phyloP scores from a whole-genome alignment of 37 sponge, comb jelly and placozoan genomes.

The Theonella swinhoei region DNA sequence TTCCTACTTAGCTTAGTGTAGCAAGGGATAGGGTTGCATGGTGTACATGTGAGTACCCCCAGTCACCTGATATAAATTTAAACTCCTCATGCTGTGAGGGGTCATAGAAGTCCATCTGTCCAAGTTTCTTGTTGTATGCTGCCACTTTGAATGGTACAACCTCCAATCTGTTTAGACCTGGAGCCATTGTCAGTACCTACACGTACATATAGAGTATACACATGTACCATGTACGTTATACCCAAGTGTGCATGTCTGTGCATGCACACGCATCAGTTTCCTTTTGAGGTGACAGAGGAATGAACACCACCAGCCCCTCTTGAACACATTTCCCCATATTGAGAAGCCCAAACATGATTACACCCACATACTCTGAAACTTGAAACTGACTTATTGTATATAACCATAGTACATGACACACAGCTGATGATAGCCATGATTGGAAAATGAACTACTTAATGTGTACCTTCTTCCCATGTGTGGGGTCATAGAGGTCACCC shows the following conservation, averaged over 20 bases:
- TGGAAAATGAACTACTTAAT: no score
- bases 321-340: no score
- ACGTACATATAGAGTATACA: neutral
- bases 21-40: neutral
- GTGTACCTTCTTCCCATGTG: no score
- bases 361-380: no score
- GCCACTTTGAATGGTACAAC: constrained; percentile 97
- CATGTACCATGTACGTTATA: neutral
- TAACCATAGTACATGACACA: neutral
- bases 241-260: neutral
- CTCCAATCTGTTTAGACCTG: constrained; percentile 89
- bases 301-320: no score
- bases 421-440: no score
- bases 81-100: constrained; percentile 83
- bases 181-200: constrained; percentile 94
- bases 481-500: constrained; percentile 92
- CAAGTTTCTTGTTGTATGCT: constrained; percentile 99
- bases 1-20: no score
- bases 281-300: neutral
- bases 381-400: no score
- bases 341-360: no score
- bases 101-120: constrained; percentile 95
- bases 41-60: no score
- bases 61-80: constrained; percentile 92
- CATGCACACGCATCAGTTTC: neutral